phyloP scores from a whole-genome alignment of 2,797 vertebrate species.

The Rhinoraja longicauda region DNA sequence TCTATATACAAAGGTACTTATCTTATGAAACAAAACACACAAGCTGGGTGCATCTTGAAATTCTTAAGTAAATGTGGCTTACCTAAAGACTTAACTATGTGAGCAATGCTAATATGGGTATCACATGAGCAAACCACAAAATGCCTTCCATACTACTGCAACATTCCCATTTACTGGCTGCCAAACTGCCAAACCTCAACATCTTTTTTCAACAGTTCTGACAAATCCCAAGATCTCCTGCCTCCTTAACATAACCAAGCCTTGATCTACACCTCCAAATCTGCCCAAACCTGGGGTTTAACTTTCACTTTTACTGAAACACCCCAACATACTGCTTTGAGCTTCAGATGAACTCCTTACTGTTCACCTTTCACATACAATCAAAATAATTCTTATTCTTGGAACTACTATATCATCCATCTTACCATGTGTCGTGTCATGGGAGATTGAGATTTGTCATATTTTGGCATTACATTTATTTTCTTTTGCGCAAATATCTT shows the following conservation, averaged over 20 bases:
- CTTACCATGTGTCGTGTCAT: neutral
- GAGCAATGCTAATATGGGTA: neutral
- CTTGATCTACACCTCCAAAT: neutral
- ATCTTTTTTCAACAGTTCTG: neutral
- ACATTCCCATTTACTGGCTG: neutral
- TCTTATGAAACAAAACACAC: neutral
- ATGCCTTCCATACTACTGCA: neutral
- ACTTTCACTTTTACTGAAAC: neutral
- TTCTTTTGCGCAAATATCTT: neutral
- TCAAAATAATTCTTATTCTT: neutral
- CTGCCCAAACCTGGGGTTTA: neutral
- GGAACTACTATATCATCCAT: neutral
- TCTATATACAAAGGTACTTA: neutral
- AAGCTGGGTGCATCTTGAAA: neutral
- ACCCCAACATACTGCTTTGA: neutral
- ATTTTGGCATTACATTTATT: neutral
- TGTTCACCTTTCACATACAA: neutral
- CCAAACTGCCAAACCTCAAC: slow-evolving; percentile 11
- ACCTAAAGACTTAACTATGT: neutral
- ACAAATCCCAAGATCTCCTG: neutral
- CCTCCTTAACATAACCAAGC: neutral
- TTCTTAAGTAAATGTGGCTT: neutral
- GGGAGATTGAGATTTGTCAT: slow-evolving; percentile 1
- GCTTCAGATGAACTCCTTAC: neutral
- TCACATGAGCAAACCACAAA: neutral